Evolutionary conservation across 37 sponge, comb jelly and placozoan genomes (phyloP).

Genomic region (Crambe crambe): DNA sequence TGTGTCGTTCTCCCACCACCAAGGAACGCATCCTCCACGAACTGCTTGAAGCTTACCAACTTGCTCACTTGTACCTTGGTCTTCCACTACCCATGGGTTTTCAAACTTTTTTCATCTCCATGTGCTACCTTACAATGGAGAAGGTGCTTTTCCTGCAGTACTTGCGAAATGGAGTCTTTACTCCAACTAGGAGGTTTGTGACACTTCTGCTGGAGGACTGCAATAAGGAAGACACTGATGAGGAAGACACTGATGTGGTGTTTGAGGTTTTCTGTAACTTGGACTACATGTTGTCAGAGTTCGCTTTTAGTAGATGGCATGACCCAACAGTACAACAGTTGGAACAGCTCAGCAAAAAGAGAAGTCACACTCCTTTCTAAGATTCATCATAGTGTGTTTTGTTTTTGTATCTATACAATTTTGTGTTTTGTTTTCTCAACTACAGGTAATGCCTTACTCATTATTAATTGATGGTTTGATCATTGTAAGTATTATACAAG

Average conservation of each 20-base stretch:
- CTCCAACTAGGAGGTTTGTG: constrained; percentile 48
- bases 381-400: no score
- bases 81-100: constrained; percentile 54
- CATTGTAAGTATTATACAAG: no score
- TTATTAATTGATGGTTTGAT: no score
- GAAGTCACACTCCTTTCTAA: no score
- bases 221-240: constrained; percentile 5
- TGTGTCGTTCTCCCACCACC: constrained; percentile 37
- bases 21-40: constrained; percentile 49
- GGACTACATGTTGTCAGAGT: constrained; percentile 9
- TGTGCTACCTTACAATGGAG: constrained; percentile 51
- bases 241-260: constrained; percentile 14
- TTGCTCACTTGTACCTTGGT: constrained; percentile 44
- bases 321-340: constrained; percentile 20
- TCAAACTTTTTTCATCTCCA: constrained; percentile 47
- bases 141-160: constrained; percentile 42
- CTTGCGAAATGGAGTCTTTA: constrained; percentile 37
- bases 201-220: constrained; percentile 24
- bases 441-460: no score
- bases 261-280: constrained; percentile 34
- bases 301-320: constrained; percentile 17
- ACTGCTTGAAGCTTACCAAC: constrained; percentile 52
- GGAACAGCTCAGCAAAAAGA: not conserved
- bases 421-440: no score
- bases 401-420: no score